Evolutionary conservation across 2,888 invertebrate genomes (phyloP), one percentile per base, ranked within the genome.

Genomic region (Odontomyia ornata): DNA sequence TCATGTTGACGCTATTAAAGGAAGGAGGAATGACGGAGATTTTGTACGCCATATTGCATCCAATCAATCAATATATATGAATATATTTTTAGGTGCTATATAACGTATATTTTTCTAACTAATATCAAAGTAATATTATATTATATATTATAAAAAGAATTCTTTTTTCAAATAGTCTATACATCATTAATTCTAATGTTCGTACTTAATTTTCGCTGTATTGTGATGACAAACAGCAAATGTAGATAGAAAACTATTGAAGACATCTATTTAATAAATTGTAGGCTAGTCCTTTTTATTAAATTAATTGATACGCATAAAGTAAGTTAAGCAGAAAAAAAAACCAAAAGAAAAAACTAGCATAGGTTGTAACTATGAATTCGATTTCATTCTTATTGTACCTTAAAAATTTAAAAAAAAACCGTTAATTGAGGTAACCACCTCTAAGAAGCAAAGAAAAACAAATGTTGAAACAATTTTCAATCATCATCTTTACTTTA

Each of bases 71-170:
- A 64, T 65, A 27, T 25, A 52, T 25, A 52, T 1, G 43, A 11
- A 71, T 18, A 72, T 57, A 56, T 75, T 62, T 52, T 47, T 76
- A 75, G 76, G 76, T 76, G 76, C 76, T 76, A 76, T 56, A 64
- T 64, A 56, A 65, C 47, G 62, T 76, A 76, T 76, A 65, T 76
- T 64, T 76, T 76, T 76, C 18, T 76, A 76, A 75, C 46, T 36
- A 21, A 30, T 21, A 28, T 9, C 2, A 4, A 52, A 4, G 13
- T 52, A 13, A 69, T 25, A 47, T 23, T 18, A 7, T 25, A 69
- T 21, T 47, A 72, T 27, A 30, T 30, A 18, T 56, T 52, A 43
- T 15, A 67, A 13, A 67, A n/a, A 11, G 21, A 72, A 72, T 21
- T 46, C 47, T 47, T 28, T 72, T 72, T 18, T 73, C 18, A 27